Evolutionary conservation across 2,888 invertebrate genomes (phyloP).

Genomic region (Eristalis pertinax): DNA sequence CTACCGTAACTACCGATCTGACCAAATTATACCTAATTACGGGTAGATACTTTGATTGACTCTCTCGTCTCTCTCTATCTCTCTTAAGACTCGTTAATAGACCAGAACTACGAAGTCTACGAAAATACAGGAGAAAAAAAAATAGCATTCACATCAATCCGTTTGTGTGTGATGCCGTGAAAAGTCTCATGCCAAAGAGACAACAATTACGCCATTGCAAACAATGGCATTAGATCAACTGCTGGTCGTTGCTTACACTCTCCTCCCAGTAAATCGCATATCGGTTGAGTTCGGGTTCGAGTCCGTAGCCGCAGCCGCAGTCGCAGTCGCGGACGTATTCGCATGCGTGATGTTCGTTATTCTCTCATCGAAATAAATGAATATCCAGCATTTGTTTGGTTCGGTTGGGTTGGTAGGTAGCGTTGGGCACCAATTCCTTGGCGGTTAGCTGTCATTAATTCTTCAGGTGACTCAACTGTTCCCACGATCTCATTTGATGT

Average conservation of each 20-base stretch:
- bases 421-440: slow-evolving; percentile 24
- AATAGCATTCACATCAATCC: slow-evolving; percentile 51
- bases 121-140: neutral
- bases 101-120: slow-evolving; percentile 46
- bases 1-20: slow-evolving; percentile 27
- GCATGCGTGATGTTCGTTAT: slow-evolving; percentile 65
- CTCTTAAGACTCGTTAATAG: slow-evolving; percentile 51
- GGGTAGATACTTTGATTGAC: slow-evolving; percentile 62
- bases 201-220: slow-evolving; percentile 64
- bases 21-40: slow-evolving; percentile 65
- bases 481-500: slow-evolving; percentile 71
- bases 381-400: slow-evolving; percentile 37
- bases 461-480: slow-evolving; percentile 67
- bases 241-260: slow-evolving; percentile 55
- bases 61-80: neutral
- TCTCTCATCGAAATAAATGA: slow-evolving; percentile 65
- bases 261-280: slow-evolving; percentile 60
- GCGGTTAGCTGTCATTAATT: slow-evolving; percentile 64
- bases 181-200: slow-evolving; percentile 62
- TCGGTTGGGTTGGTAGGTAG: neutral
- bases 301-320: neutral
- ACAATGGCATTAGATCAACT: slow-evolving; percentile 68
- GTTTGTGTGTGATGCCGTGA: slow-evolving; percentile 17
- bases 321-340: neutral
- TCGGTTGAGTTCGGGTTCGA: slow-evolving; percentile 5